These are phyloP conservation scores for Akabosia matsudoensis DNA, from an alignment of 1,140 invertebrate genomes.

Conservation along the genomic window DNA sequence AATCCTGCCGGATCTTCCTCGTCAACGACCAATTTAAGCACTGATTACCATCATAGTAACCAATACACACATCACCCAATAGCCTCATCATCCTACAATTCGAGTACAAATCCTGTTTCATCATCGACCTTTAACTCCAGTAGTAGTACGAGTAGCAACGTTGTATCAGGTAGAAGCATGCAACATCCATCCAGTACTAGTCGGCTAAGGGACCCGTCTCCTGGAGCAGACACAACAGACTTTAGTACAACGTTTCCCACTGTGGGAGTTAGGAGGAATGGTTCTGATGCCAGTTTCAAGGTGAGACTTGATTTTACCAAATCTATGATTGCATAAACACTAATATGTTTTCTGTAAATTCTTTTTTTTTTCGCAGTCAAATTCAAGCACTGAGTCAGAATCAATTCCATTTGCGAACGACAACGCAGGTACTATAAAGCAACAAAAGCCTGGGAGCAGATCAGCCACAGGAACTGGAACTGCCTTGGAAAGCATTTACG, in stretches of 20 bases:
- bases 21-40: constrained; percentile 20
- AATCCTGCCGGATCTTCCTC: constrained; percentile 13
- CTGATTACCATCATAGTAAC: constrained; percentile 5
- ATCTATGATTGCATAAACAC: neutral
- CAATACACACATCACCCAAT: neutral
- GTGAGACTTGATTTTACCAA: constrained; percentile 52
- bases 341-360: neutral
- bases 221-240: constrained; percentile 44
- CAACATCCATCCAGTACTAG: constrained; percentile 29
- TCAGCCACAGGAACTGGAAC: neutral
- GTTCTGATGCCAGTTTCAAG: constrained; percentile 82
- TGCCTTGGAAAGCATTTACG: neutral
- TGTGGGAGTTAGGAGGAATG: constrained; percentile 57
- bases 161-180: constrained; percentile 31
- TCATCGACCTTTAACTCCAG: constrained; percentile 7
- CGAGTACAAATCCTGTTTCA: constrained; percentile 17
- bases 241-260: constrained; percentile 31
- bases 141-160: constrained; percentile 3
- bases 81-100: neutral
- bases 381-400: constrained; percentile 92
- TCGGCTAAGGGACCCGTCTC: constrained; percentile 44
- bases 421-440: constrained; percentile 96
- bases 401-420: constrained; percentile 97
- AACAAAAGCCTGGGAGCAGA: constrained; percentile 53
- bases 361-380: constrained; percentile 65